These are phyloP conservation scores for Diploptera punctata DNA, from an alignment of 2,888 invertebrate genomes.

Conservation along the genomic window DNA sequence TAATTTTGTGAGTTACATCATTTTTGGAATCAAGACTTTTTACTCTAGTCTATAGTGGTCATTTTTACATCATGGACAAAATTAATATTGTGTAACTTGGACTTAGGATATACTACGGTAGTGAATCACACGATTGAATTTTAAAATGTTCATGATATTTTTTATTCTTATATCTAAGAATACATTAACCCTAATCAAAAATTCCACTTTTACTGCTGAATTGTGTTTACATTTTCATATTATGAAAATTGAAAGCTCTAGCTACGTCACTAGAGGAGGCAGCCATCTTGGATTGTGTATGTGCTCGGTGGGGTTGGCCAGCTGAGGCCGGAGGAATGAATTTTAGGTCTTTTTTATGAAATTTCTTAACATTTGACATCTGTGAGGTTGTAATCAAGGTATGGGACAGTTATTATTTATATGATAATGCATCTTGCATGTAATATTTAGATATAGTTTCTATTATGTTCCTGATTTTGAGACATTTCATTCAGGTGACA, in stretches of 20 bases:
- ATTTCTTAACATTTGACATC: neutral
- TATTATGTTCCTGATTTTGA: neutral
- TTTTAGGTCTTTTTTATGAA: slow-evolving; percentile 30
- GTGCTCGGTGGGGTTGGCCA: slow-evolving; percentile 32
- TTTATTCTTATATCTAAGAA: too few relatives aligned
- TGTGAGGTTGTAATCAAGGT: slow-evolving; percentile 5
- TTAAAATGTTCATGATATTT: neutral
- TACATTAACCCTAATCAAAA: too few relatives aligned
- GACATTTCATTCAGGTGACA: slow-evolving; percentile 27
- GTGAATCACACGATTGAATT: neutral
- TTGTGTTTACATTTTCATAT: too few relatives aligned
- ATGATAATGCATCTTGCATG: neutral
- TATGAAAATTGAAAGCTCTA: neutral
- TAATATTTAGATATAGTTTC: neutral
- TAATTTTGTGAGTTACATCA: too few relatives aligned
- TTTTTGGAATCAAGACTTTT: too few relatives aligned
- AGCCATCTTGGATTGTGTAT: slow-evolving; percentile 48
- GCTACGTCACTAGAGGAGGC: slow-evolving; percentile 47
- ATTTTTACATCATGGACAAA: too few relatives aligned
- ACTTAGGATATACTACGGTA: slow-evolving; percentile 30
- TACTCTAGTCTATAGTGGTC: too few relatives aligned
- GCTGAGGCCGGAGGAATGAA: slow-evolving; percentile 38
- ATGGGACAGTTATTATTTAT: neutral
- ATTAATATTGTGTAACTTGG: slow-evolving; percentile 28
- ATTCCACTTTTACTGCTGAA: too few relatives aligned